Percentiles rank a stretch among this genome's conserved stretches.
Conservation (phyloP, 1,140 invertebrate genomes). For the Andrena cerasifolii region DNA sequence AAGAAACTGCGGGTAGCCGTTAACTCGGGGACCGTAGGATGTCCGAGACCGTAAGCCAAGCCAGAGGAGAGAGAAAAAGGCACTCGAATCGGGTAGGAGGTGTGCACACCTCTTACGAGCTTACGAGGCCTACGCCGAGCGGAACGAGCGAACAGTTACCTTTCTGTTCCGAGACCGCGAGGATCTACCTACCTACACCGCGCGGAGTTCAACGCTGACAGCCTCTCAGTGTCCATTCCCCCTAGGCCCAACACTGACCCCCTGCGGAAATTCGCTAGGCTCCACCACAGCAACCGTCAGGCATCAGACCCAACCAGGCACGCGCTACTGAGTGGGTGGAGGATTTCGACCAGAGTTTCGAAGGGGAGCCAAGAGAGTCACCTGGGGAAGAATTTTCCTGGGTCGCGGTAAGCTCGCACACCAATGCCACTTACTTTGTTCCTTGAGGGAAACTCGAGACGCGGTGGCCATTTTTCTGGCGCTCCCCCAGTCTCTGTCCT, state of each 20-base stretch:
- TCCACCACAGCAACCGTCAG: too few species aligned
- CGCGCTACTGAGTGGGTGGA: too few species aligned
- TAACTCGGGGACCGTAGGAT: slow-evolving; percentile 9
- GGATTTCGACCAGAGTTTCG: too few species aligned
- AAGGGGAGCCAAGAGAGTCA: too few species aligned
- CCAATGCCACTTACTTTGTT: too few species aligned
- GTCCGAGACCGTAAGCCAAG: slow-evolving; percentile 32
- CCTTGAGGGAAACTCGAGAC: too few species aligned
- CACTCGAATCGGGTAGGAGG: slow-evolving; percentile 71
- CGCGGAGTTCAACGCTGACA: slow-evolving; percentile 28
- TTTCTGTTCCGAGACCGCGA: slow-evolving; percentile 79
- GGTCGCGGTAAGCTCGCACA: slow-evolving; percentile 13
- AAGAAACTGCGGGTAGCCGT: slow-evolving; percentile 16
- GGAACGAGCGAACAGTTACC: slow-evolving; percentile 75
- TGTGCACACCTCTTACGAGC: slow-evolving; percentile 69
- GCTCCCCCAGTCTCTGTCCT: neutral
- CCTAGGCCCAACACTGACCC: too few species aligned
- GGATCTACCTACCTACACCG: slow-evolving; percentile 68
- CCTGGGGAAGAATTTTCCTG: neutral
- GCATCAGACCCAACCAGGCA: too few species aligned
- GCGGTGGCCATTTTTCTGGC: neutral
- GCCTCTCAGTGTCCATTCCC: slow-evolving; percentile 56
- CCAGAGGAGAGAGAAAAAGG: slow-evolving; percentile 61
- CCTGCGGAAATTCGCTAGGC: neutral
- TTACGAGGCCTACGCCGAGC: slow-evolving; percentile 72